Conservation (phyloP, 2,113 vertebrate genomes). For the Gnathonemus echidnorhynchus region DNA sequence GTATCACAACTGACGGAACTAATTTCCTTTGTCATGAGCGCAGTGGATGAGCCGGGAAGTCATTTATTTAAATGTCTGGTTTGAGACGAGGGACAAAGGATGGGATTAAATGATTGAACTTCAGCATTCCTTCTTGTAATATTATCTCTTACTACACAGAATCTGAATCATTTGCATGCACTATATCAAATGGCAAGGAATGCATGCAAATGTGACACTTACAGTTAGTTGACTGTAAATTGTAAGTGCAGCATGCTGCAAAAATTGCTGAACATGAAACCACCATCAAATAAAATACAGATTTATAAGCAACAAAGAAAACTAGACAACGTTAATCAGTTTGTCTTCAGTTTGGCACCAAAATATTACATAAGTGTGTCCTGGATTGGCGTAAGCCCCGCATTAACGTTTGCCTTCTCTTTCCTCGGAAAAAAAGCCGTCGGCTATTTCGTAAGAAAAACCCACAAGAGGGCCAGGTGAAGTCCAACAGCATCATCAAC, state of each 20-base stretch:
- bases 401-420: not conserved
- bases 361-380: not conserved
- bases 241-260: not conserved
- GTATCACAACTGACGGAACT: conserved; percentile 33
- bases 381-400: not conserved
- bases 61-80: conserved; percentile 47
- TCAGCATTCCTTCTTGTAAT: conserved; percentile 8
- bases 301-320: not conserved
- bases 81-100: conserved; percentile 54
- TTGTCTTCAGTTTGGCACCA: not conserved
- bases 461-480: conserved; percentile 68
- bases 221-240: not conserved
- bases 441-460: conserved; percentile 65
- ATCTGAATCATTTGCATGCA: not conserved
- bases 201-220: not conserved
- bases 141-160: not conserved
- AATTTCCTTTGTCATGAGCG: conserved; percentile 41
- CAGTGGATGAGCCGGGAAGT: conserved; percentile 40
- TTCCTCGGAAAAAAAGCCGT: conserved; percentile 46
- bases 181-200: not conserved
- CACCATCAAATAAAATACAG: not conserved
- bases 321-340: not conserved
- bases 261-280: not conserved
- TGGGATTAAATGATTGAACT: conserved; percentile 50
- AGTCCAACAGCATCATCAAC: conserved; percentile 73